Evolutionary conservation across 2,888 invertebrate species (phyloP), one percentile per base, ranked within the genome.

Genomic region (Eueremaeus valkanovi): DNA sequence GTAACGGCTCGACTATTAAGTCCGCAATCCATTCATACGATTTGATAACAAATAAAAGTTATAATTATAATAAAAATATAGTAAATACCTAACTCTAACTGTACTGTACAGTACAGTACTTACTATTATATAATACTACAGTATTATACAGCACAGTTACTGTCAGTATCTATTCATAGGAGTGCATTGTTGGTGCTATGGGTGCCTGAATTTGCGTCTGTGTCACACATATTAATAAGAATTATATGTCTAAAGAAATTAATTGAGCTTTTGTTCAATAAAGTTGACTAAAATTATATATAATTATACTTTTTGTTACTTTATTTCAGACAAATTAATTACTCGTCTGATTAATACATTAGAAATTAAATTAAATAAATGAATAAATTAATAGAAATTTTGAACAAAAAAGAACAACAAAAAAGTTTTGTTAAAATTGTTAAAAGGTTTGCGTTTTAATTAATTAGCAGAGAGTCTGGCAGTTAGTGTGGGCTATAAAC

Each of bases 231-330:
- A 29, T 21, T 58, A 3, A 29, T 27, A 21, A 13, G 16, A 21
- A 58, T 58, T 21, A 58, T 58, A 58, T 58, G 58, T 49, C 21
- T 18, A 18, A 21, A 58, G 21, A 13, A 27, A 58, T 58, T 27
- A 58, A 58, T 58, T 58, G 58, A 21, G 58, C 27, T 58, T 58
- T 58, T 21, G 58, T 27, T 58, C 58, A 58, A 58, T 58, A 58
- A 58, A 58, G 58, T 58, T 29, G 9, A 58, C 3, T 29, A 2
- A 29, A 58, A 58, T n/a, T n/a, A n/a, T n/a, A n/a, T n/a, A 58
- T 58, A 9, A 55, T 55, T 55, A 55, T 49, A 13, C 6, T 49
- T 49, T n/a, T 49, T 49, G n/a, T 13, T 13, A 49, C 6, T 27
- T 27, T 27, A 27, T 58, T 27, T 58, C 27, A 58, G 13, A 27